phyloP scores from a whole-genome alignment of 2,113 vertebrate species.

The Drymodes brunneopygia region DNA sequence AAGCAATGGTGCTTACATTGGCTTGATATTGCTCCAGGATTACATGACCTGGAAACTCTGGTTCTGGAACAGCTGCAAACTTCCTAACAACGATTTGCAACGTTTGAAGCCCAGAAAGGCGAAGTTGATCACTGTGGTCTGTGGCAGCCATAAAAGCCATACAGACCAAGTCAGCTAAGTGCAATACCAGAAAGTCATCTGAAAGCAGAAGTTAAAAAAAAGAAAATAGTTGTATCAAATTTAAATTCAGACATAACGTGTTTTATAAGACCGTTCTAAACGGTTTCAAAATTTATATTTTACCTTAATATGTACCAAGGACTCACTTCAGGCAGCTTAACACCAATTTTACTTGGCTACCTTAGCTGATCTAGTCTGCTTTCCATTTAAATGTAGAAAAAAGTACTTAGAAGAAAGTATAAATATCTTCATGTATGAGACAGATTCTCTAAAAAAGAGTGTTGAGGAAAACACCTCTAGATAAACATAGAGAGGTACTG shows the following conservation, averaged over 20 bases:
- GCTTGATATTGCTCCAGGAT: conserved; percentile 97
- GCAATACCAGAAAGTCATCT: conserved; percentile 90
- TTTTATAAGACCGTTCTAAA: background rate
- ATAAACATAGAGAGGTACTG: background rate
- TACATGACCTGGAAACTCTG: conserved; percentile 92
- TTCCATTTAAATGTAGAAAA: background rate
- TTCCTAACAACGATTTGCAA: conserved; percentile 83
- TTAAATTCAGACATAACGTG: background rate
- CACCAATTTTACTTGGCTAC: background rate
- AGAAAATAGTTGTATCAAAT: background rate
- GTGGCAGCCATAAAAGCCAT: conserved; percentile 98
- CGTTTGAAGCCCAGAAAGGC: conserved; percentile 85
- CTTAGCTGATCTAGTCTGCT: background rate
- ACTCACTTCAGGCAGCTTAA: background rate
- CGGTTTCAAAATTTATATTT: background rate
- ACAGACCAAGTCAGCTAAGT: conserved; percentile 89
- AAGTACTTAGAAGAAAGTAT: background rate
- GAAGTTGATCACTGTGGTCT: conserved; percentile 88
- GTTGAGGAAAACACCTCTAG: background rate
- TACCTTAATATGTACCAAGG: background rate
- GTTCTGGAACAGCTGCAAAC: conserved; percentile 85
- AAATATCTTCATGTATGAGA: background rate
- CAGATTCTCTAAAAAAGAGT: background rate
- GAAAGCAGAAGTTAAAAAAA: background rate
- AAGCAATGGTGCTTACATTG: conserved; percentile 77